Evolutionary conservation across 2,113 vertebrate species (phyloP).

Genomic region (Paedocypris sp.): DNA sequence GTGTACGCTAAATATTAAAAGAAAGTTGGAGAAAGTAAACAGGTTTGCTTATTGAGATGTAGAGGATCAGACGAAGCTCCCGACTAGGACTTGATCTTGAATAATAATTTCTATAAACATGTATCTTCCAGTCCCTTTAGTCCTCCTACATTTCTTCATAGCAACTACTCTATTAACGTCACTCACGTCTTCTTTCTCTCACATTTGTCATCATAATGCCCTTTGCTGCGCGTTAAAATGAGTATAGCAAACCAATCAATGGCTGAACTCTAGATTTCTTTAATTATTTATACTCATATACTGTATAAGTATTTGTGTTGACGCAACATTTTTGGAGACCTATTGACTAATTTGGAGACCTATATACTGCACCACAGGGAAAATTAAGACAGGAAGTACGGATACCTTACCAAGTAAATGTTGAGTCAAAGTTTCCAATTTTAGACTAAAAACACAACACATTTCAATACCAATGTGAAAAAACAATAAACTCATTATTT

Average conservation of each 20-base stretch:
- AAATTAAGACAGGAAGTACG: too few species aligned
- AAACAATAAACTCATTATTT: too few species aligned
- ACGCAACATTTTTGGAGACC: too few species aligned
- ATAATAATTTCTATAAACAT: constrained; percentile 8
- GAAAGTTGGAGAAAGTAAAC: background rate
- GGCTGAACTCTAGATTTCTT: background rate
- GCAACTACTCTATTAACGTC: background rate
- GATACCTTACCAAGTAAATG: too few species aligned
- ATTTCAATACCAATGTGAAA: too few species aligned
- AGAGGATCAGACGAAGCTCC: background rate
- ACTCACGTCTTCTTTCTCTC: background rate
- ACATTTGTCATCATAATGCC: background rate
- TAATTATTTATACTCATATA: background rate
- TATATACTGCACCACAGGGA: too few species aligned
- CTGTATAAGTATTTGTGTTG: background rate
- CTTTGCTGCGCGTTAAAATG: too few species aligned
- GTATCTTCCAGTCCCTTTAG: background rate
- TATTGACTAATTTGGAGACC: too few species aligned
- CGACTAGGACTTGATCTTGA: background rate
- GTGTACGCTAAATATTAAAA: background rate
- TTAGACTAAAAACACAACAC: too few species aligned
- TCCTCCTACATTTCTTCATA: background rate
- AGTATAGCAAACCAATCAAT: too few species aligned
- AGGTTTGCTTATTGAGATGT: background rate
- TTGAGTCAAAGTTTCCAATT: too few species aligned